These are phyloP conservation scores for Chelidonichthys spinosus DNA, from an alignment of 2,797 vertebrate genomes.

Conservation along the genomic window DNA sequence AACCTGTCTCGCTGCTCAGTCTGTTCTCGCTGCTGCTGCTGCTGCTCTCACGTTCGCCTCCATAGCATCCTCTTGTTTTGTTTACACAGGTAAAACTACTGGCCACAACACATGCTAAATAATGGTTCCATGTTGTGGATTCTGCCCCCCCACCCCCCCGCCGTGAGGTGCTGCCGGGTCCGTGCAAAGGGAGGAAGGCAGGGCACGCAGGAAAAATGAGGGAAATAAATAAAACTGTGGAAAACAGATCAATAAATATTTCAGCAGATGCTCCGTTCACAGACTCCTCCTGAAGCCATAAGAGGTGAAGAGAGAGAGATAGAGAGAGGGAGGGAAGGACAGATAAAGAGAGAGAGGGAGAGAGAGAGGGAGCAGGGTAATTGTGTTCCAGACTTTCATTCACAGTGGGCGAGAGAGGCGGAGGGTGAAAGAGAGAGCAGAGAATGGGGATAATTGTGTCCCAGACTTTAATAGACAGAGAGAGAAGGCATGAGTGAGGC, in stretches of 20 bases:
- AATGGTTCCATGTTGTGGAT: constrained; percentile 70
- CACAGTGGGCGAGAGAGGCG: constrained; percentile 64
- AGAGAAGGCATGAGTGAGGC: constrained; percentile 68
- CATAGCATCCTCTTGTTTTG: constrained; percentile 49
- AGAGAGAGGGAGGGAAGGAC: constrained; percentile 39
- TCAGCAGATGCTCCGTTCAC: constrained; percentile 83
- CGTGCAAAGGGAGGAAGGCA: constrained; percentile 40
- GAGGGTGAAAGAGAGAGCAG: constrained; percentile 63
- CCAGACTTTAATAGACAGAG: constrained; percentile 74
- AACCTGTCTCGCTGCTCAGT: constrained; percentile 54
- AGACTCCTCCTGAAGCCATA: constrained; percentile 78
- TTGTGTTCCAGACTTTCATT: constrained; percentile 75
- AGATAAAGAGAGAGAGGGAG: constrained; percentile 40
- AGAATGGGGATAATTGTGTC: constrained; percentile 75
- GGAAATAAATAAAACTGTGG: constrained; percentile 83
- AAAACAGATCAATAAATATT: constrained; percentile 90
- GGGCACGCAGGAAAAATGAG: constrained; percentile 57
- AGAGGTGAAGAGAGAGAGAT: constrained; percentile 54
- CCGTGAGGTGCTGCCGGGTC: constrained; percentile 71
- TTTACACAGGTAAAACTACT: constrained; percentile 75
- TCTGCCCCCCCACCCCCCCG: constrained; percentile 66
- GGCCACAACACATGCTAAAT: constrained; percentile 74
- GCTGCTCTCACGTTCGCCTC: constrained; percentile 18
- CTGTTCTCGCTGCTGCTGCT: constrained; percentile 5
- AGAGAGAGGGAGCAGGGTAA: constrained; percentile 68